Conservation (phyloP, 2,888 invertebrate genomes). For the Dicycla oo region DNA sequence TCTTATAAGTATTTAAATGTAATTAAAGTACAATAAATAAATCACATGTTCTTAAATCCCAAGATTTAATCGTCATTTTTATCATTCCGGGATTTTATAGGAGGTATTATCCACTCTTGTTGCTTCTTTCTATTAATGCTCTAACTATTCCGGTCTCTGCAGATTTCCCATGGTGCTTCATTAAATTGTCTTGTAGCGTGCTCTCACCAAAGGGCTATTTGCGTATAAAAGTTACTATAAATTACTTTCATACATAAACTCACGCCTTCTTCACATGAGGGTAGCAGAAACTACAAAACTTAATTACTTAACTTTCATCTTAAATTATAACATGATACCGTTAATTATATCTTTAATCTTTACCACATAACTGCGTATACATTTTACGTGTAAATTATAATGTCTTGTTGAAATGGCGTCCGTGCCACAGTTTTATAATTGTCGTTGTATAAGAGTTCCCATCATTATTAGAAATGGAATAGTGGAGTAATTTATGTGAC, state of each 20-base stretch:
- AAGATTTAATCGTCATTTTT: no score
- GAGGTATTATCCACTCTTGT: no score
- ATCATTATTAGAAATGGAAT: conserved; percentile 42
- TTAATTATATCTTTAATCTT: conserved; percentile 54
- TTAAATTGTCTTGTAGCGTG: neutral
- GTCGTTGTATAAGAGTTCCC: conserved; percentile 46
- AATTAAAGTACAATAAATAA: no score
- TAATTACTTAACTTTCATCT: conserved; percentile 23
- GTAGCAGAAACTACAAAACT: no score
- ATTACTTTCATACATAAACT: no score
- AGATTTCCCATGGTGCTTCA: neutral
- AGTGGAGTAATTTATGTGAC: conserved; percentile 41
- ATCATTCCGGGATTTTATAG: no score
- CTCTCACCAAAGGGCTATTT: neutral
- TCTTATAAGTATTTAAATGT: no score
- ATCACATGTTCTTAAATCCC: no score
- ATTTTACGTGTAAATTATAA: conserved; percentile 21
- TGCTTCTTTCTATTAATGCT: no score
- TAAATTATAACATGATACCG: conserved; percentile 18
- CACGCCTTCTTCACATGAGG: no score
- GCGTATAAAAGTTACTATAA: conserved; percentile 16
- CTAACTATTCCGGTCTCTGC: no score
- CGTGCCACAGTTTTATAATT: conserved; percentile 37
- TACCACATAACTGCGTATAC: conserved; percentile 17
- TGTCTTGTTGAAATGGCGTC: conserved; percentile 22